These are phyloP conservation scores for Tetragonula clypearis DNA, from an alignment of 1,140 invertebrate genomes.

Conservation along the genomic window DNA sequence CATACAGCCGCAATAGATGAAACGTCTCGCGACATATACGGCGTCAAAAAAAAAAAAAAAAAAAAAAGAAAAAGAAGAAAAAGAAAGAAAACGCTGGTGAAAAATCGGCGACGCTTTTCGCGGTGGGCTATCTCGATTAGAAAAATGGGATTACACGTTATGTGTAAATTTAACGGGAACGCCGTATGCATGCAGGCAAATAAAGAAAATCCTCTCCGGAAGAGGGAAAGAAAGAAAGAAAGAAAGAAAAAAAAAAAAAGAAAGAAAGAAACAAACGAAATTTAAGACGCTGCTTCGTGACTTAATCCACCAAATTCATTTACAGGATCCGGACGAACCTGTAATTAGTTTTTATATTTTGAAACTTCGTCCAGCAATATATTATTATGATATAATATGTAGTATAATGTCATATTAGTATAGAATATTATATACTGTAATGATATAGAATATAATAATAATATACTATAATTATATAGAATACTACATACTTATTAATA, in stretches of 20 bases:
- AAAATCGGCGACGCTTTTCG: background rate
- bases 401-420: too few relatives aligned
- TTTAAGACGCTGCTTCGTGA: background rate
- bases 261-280: background rate
- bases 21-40: background rate
- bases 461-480: too few relatives aligned
- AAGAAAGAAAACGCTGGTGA: background rate
- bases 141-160: background rate
- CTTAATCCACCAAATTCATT: background rate
- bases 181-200: too few relatives aligned
- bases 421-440: too few relatives aligned
- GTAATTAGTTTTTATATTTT: background rate
- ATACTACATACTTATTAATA: too few relatives aligned
- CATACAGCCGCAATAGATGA: constrained; percentile 17
- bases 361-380: background rate
- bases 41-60: background rate
- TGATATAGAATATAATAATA: too few relatives aligned
- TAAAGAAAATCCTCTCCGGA: background rate
- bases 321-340: background rate
- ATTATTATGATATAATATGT: too few relatives aligned
- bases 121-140: background rate
- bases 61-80: too few relatives aligned
- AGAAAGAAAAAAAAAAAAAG: too few relatives aligned
- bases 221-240: too few relatives aligned
- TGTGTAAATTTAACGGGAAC: background rate